Conservation (phyloP, 2,888 invertebrate species). For the Petrolisthes cinctipes region DNA sequence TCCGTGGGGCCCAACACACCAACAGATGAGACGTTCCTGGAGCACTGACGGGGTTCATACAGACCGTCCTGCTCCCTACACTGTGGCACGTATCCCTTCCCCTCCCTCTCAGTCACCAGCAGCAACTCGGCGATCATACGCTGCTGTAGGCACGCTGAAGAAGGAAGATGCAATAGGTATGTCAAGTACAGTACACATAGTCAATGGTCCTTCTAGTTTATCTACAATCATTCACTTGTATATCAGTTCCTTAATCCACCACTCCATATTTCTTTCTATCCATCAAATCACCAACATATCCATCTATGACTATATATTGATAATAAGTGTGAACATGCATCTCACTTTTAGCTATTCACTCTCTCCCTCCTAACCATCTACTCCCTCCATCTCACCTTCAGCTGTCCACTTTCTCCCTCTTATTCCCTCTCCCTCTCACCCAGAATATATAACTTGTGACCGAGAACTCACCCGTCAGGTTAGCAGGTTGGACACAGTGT, state of each 20-base stretch:
- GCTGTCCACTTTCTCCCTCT: background rate
- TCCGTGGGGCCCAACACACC: slow-evolving; percentile 86
- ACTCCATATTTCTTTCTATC: slow-evolving; percentile 38
- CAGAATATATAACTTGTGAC: background rate
- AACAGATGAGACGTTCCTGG: slow-evolving; percentile 86
- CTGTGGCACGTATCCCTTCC: slow-evolving; percentile 86
- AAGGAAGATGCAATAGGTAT: too few species aligned
- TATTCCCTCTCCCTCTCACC: background rate
- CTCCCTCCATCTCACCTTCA: background rate
- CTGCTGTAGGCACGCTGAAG: slow-evolving; percentile 80
- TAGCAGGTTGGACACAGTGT: slow-evolving; percentile 81
- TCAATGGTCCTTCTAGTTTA: too few species aligned
- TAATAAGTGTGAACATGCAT: background rate
- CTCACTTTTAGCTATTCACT: background rate
- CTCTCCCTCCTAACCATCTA: background rate
- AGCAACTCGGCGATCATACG: slow-evolving; percentile 82
- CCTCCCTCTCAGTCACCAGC: slow-evolving; percentile 82
- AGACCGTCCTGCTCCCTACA: slow-evolving; percentile 77
- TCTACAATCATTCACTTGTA: background rate
- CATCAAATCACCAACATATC: background rate
- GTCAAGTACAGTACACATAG: too few species aligned
- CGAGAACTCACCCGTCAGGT: slow-evolving; percentile 76
- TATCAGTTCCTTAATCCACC: slow-evolving; percentile 20
- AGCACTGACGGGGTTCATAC: slow-evolving; percentile 83
- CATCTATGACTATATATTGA: background rate